phyloP scores from a whole-genome alignment of 2,113 vertebrate species.

The Bubo scandiacus region DNA sequence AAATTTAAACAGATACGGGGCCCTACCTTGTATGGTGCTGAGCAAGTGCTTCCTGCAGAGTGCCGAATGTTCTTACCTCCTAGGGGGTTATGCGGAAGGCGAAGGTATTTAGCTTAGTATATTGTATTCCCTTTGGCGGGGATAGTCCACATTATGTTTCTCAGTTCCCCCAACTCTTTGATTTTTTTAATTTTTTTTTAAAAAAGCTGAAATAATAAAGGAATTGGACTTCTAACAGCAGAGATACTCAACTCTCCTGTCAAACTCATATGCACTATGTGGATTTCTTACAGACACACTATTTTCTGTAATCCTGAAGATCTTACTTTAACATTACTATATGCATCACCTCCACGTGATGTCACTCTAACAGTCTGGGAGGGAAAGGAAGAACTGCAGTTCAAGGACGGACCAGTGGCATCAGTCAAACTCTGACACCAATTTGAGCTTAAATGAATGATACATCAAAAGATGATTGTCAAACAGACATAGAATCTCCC shows the following conservation, averaged over 20 bases:
- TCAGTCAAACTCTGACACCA: not conserved
- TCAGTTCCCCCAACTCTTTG: not conserved
- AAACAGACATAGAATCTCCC: not conserved
- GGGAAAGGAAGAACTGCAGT: not conserved
- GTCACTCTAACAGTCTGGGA: not conserved
- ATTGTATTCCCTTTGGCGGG: not conserved
- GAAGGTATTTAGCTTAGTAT: not conserved
- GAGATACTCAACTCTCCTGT: not conserved
- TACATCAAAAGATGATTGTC: not conserved
- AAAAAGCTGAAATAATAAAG: not conserved
- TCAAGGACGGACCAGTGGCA: not conserved
- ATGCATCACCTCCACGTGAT: not conserved
- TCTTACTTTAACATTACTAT: not conserved
- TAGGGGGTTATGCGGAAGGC: not conserved
- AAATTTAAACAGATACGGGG: not conserved
- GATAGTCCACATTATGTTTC: not conserved
- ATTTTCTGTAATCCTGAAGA: not conserved
- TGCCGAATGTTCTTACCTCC: not conserved
- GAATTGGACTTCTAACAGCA: not conserved
- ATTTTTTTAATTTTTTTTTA: not conserved
- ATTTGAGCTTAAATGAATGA: not conserved
- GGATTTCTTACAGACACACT: not conserved
- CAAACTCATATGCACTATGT: rapidly evolving
- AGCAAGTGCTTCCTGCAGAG: not conserved
- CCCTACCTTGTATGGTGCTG: not conserved